Evolutionary conservation across 2,113 vertebrate genomes (phyloP).

Genomic region (Larimichthys polyactis): DNA sequence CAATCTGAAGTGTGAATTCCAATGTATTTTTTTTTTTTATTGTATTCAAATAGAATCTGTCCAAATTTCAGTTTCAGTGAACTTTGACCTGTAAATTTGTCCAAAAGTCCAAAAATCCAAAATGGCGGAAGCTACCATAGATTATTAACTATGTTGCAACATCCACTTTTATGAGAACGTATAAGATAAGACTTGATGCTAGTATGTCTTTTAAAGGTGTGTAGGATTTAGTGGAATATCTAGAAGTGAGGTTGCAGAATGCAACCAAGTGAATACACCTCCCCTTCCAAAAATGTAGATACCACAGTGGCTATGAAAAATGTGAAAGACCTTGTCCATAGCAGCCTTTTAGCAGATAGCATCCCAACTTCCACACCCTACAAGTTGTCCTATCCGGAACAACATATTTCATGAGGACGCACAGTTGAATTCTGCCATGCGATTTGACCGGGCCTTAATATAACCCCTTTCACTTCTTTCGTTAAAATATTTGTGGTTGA

Average conservation of each 20-base stretch:
- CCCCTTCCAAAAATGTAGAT: too few relatives aligned
- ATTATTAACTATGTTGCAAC: not conserved
- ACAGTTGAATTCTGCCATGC: not conserved
- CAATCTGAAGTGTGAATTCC: too few relatives aligned
- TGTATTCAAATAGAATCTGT: too few relatives aligned
- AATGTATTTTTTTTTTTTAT: too few relatives aligned
- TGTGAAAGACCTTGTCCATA: too few relatives aligned
- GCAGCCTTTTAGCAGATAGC: not conserved
- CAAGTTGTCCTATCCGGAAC: not conserved
- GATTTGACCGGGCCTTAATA: not conserved
- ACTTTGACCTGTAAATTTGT: too few relatives aligned
- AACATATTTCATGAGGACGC: not conserved
- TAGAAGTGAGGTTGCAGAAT: too few relatives aligned
- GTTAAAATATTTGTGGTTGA: constrained; percentile 20
- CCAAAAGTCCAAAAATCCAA: too few relatives aligned
- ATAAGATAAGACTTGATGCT: not conserved
- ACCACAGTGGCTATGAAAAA: too few relatives aligned
- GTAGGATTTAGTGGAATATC: too few relatives aligned
- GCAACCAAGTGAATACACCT: too few relatives aligned
- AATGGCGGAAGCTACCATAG: not conserved
- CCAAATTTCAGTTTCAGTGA: too few relatives aligned
- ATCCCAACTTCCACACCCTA: not conserved
- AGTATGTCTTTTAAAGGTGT: not conserved
- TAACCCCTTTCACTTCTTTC: constrained; percentile 13
- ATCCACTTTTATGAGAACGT: not conserved